These are phyloP conservation scores for Clarias fuscus DNA, from an alignment of 2,797 vertebrate genomes.

Conservation along the genomic window DNA sequence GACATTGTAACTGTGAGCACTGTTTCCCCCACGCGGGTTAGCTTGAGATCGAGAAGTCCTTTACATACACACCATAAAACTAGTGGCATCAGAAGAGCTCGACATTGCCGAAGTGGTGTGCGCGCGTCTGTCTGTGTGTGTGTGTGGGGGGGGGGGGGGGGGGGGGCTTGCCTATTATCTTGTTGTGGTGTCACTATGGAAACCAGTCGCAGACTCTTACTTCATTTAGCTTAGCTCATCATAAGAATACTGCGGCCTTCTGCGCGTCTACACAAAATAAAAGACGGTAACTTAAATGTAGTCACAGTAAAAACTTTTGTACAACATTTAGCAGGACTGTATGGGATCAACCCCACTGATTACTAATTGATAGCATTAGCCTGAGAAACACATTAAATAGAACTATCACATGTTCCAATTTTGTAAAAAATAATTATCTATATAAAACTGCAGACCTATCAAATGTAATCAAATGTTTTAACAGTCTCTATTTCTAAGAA, in stretches of 20 bases:
- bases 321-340: not conserved
- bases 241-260: slow-evolving; percentile 44
- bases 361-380: not conserved
- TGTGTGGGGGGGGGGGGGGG: slow-evolving; percentile 4
- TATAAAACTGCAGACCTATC: not conserved
- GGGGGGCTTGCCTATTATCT: slow-evolving; percentile 53
- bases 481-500: not conserved
- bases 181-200: slow-evolving; percentile 58
- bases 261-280: slow-evolving; percentile 33
- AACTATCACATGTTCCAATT: not conserved
- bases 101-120: not conserved
- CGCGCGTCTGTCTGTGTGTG: slow-evolving; percentile 5
- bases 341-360: not conserved
- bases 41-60: not conserved
- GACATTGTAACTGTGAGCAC: not conserved
- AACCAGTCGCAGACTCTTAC: slow-evolving; percentile 55
- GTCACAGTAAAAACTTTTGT: not conserved
- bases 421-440: no score
- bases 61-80: not conserved
- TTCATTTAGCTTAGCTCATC: slow-evolving; percentile 51
- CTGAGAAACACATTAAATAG: not conserved
- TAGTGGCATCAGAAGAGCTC: slow-evolving; percentile 4
- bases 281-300: not conserved
- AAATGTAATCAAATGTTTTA: not conserved
- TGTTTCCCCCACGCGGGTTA: not conserved